phyloP scores from a whole-genome alignment of 2,113 vertebrate genomes.

The Petrocephalus microphthalmus region DNA sequence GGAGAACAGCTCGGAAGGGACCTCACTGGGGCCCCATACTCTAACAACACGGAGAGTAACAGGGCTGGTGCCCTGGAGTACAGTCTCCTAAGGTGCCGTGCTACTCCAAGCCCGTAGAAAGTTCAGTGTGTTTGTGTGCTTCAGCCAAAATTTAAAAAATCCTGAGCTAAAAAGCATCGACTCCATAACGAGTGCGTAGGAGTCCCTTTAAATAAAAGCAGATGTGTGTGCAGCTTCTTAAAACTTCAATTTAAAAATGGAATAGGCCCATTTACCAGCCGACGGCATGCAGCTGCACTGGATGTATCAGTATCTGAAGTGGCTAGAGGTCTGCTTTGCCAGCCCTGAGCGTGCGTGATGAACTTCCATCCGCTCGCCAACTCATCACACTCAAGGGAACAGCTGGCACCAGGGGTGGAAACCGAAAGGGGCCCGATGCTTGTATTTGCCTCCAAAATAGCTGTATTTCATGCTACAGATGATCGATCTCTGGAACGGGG shows the following conservation, averaged over 20 bases:
- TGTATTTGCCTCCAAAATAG: background rate
- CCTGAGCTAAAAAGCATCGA: background rate
- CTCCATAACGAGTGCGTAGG: background rate
- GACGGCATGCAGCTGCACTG: background rate
- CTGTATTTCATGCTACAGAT: background rate
- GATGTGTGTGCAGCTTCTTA: background rate
- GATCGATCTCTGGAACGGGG: background rate
- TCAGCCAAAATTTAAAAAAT: background rate
- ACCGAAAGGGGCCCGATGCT: background rate
- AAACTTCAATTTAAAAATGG: background rate
- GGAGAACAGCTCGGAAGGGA: background rate
- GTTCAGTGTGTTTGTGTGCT: background rate
- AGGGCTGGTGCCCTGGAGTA: too few relatives aligned
- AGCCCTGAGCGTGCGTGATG: background rate
- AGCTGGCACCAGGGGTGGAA: background rate
- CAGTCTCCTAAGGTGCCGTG: background rate
- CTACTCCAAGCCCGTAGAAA: background rate
- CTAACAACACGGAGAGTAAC: background rate
- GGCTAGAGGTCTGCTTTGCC: background rate
- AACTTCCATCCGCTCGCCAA: background rate
- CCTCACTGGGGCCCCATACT: background rate
- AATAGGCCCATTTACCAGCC: background rate
- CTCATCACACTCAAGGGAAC: background rate
- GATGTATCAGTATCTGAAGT: background rate
- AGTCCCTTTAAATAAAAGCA: background rate